phyloP scores from a whole-genome alignment of 2,888 invertebrate species.

The Tenodera sinensis region DNA sequence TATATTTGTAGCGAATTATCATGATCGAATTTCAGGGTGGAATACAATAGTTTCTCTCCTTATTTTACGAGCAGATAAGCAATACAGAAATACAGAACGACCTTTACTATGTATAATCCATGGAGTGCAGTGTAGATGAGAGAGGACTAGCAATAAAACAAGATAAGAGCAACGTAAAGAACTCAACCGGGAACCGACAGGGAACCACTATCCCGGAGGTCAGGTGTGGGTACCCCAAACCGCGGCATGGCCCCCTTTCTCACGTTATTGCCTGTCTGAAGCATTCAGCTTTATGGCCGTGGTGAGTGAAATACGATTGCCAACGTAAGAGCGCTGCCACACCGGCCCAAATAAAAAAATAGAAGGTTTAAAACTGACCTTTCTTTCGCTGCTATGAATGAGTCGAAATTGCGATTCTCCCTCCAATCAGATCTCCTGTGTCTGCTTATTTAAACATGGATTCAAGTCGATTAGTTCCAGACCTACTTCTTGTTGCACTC shows the following conservation, averaged over 20 bases:
- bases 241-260: neutral
- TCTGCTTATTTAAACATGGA: neutral
- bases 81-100: no score
- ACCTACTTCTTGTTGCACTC: neutral
- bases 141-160: neutral
- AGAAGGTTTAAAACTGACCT: neutral
- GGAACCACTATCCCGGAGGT: neutral
- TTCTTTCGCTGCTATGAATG: neutral
- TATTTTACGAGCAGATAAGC: no score
- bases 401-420: neutral
- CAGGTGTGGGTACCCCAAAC: neutral
- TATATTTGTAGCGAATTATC: no score
- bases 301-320: neutral
- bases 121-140: no score
- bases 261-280: neutral
- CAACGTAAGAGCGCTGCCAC: neutral
- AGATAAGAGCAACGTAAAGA: neutral
- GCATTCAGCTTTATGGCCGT: neutral
- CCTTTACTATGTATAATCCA: no score
- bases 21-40: no score
- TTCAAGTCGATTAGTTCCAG: neutral
- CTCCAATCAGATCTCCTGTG: neutral
- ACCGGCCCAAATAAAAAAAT: neutral
- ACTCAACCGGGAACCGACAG: neutral
- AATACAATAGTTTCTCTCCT: no score